Conservation (phyloP, 1,140 invertebrate genomes). For the Lepidurus arcticus region DNA sequence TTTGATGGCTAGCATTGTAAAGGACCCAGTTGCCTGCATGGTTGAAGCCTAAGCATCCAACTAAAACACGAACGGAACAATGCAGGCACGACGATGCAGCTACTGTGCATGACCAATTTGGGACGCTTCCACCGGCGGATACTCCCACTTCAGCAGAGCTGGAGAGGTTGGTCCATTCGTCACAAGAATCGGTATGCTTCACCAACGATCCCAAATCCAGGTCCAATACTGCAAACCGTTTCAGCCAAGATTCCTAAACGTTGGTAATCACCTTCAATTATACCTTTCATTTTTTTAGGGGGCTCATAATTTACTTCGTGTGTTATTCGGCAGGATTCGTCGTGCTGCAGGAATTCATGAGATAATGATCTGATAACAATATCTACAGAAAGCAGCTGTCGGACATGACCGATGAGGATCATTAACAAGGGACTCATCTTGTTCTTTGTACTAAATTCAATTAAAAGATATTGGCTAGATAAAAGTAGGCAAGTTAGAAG, state of each 20-base stretch:
- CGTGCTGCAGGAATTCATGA: slow-evolving; percentile 29
- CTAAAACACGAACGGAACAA: slow-evolving; percentile 1
- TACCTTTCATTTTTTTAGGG: background rate
- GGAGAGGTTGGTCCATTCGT: slow-evolving; percentile 8
- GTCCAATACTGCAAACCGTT: background rate
- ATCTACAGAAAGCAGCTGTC: background rate
- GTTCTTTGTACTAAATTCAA: slow-evolving; percentile 15
- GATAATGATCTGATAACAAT: slow-evolving; percentile 22
- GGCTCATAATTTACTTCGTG: background rate
- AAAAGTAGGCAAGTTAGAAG: background rate
- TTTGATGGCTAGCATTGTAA: background rate
- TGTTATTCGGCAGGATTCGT: background rate
- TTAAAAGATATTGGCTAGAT: background rate
- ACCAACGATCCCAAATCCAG: background rate
- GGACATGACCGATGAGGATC: slow-evolving; percentile 7
- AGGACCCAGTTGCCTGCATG: slow-evolving; percentile 28
- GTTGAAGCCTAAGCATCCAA: slow-evolving; percentile 22
- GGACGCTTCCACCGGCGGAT: background rate
- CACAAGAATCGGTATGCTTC: background rate
- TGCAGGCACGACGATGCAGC: background rate
- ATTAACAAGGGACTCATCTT: background rate
- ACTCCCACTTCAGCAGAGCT: background rate
- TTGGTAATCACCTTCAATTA: background rate
- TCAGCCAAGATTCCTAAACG: slow-evolving; percentile 4
- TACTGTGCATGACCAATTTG: slow-evolving; percentile 25